Percentiles rank a stretch among this genome's conserved stretches.
phyloP scores from a whole-genome alignment of 2,797 vertebrate species.

The Pitangus sulphuratus region DNA sequence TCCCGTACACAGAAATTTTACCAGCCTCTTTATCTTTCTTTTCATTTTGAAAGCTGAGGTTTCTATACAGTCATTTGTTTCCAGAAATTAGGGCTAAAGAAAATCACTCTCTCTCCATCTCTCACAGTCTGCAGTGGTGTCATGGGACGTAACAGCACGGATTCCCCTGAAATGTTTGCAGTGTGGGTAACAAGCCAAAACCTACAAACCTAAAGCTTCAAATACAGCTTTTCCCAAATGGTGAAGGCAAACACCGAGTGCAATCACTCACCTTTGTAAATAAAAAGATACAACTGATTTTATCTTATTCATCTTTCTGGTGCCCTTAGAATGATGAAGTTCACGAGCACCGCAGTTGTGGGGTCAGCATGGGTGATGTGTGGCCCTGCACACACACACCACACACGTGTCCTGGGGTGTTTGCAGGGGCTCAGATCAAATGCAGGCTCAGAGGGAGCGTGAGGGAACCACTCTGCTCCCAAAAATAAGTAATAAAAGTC shows the following conservation, averaged over 20 bases:
- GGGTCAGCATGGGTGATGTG: rapidly evolving
- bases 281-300: background rate
- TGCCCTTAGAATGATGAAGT: background rate
- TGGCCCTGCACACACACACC: background rate
- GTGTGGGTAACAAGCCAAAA: background rate
- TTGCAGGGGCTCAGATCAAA: background rate
- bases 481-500: background rate
- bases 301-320: background rate
- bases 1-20: background rate
- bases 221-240: background rate
- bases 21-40: background rate
- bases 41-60: background rate
- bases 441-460: background rate
- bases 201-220: background rate
- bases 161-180: background rate
- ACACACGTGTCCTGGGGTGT: rapidly evolving
- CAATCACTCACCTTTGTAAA: background rate
- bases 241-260: background rate
- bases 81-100: conserved; percentile 4
- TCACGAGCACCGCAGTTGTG: background rate
- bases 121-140: background rate
- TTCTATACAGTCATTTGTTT: background rate
- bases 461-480: rapidly evolving
- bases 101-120: background rate
- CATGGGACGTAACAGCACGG: background rate